A percentile compares a stretch with the other conserved stretches of the same genome.
Conservation (phyloP, 1,140 invertebrate species). For the Propsilocerus akamusi region DNA sequence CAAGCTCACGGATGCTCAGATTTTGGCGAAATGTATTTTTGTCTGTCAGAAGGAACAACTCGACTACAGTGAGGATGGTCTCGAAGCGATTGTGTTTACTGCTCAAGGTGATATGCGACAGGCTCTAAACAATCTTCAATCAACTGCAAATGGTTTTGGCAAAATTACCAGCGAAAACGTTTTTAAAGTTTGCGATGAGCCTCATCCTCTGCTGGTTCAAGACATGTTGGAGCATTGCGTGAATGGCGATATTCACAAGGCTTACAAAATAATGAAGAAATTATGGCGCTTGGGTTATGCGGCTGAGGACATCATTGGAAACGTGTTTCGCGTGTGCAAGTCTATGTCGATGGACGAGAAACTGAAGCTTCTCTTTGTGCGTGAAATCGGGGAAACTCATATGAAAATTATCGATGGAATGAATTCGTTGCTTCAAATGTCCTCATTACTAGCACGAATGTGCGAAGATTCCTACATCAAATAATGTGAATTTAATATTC, state of each 20-base stretch:
- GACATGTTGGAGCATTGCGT: slow-evolving; percentile 80
- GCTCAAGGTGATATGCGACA: slow-evolving; percentile 97
- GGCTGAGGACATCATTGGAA: slow-evolving; percentile 88
- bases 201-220: slow-evolving; percentile 85
- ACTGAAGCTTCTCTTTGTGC: slow-evolving; percentile 73
- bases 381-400: slow-evolving; percentile 88
- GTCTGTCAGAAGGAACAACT: slow-evolving; percentile 38
- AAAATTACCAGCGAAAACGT: slow-evolving; percentile 88
- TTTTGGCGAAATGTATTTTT: slow-evolving; percentile 51
- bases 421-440: slow-evolving; percentile 72
- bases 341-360: slow-evolving; percentile 62
- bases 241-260: slow-evolving; percentile 64
- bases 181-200: slow-evolving; percentile 99
- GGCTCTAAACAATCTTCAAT: slow-evolving; percentile 95
- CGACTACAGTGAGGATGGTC: slow-evolving; percentile 79
- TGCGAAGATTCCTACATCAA: slow-evolving; percentile 32
- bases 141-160: slow-evolving; percentile 87
- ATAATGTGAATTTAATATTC: no score
- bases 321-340: slow-evolving; percentile 88
- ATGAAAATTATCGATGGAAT: slow-evolving; percentile 80
- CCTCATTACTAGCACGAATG: slow-evolving; percentile 67
- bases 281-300: slow-evolving; percentile 90
- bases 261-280: slow-evolving; percentile 74
- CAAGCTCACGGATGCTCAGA: slow-evolving; percentile 73
- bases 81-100: slow-evolving; percentile 94